phyloP scores from a whole-genome alignment of 1,140 invertebrate species.

The Solenopsis fugax region DNA sequence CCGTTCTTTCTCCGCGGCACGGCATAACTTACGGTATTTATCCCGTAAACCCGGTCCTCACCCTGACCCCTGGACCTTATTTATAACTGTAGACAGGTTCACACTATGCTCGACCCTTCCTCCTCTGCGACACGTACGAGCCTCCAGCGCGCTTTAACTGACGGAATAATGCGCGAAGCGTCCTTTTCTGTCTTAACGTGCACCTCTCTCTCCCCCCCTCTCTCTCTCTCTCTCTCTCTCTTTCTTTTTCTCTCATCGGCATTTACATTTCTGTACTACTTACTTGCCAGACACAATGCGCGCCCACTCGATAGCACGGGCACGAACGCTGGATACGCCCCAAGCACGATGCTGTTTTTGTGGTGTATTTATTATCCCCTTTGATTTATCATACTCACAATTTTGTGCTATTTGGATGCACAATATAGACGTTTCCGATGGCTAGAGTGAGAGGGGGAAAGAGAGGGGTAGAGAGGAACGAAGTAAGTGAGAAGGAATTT shows the following conservation, averaged over 20 bases:
- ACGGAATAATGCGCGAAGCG: slow-evolving; percentile 44
- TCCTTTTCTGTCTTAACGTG: background rate
- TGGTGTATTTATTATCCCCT: slow-evolving; percentile 46
- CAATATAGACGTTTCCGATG: slow-evolving; percentile 35
- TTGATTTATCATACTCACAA: slow-evolving; percentile 49
- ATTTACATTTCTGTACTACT: slow-evolving; percentile 64
- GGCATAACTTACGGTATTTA: slow-evolving; percentile 83
- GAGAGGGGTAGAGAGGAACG: too few species aligned
- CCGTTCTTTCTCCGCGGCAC: slow-evolving; percentile 37
- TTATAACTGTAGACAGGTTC: slow-evolving; percentile 83
- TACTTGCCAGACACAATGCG: slow-evolving; percentile 58
- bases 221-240: background rate
- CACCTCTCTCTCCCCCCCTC: background rate
- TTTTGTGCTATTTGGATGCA: slow-evolving; percentile 46
- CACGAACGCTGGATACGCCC: slow-evolving; percentile 39
- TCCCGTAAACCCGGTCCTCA: slow-evolving; percentile 79
- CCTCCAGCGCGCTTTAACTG: slow-evolving; percentile 50
- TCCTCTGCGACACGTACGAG: slow-evolving; percentile 42
- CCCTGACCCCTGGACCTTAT: slow-evolving; percentile 80
- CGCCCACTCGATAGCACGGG: slow-evolving; percentile 45
- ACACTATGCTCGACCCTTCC: slow-evolving; percentile 65
- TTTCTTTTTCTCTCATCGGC: background rate
- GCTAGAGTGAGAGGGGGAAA: background rate
- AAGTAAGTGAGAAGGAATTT: slow-evolving; percentile 10
- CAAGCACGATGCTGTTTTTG: slow-evolving; percentile 24